Percentiles rank a stretch among this genome's conserved stretches.
Evolutionary conservation across 1,140 invertebrate genomes (phyloP).

Genomic region (Papilio dardanus): DNA sequence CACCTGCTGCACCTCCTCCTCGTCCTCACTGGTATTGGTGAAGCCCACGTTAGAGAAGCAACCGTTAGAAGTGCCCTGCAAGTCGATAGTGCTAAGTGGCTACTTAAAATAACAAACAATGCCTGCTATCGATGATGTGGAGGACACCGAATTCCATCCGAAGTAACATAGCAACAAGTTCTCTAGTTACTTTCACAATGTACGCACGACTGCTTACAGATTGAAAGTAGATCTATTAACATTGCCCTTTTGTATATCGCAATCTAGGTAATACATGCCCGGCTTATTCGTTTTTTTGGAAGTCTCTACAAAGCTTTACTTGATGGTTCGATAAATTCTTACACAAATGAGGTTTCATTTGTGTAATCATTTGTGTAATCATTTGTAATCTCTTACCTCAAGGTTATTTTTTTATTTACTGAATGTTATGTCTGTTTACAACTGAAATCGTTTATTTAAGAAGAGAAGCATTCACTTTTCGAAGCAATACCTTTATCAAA

Average conservation of each 20-base stretch:
- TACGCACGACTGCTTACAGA: constrained; percentile 13
- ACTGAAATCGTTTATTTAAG: not conserved
- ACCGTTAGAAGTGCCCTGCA: constrained; percentile 74
- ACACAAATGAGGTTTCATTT: no score
- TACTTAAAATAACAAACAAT: not conserved
- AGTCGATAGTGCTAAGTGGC: not conserved
- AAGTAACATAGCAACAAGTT: not conserved
- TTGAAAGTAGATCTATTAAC: constrained; percentile 4
- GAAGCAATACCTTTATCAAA: constrained; percentile 65
- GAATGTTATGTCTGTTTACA: not conserved
- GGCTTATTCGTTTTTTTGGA: not conserved
- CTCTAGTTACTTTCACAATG: not conserved
- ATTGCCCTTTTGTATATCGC: not conserved
- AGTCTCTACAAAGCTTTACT: not conserved
- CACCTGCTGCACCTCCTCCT: constrained; percentile 64
- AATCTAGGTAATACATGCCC: not conserved
- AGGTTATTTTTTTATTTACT: no score
- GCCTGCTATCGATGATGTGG: not conserved
- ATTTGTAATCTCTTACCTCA: no score
- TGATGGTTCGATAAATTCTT: not conserved
- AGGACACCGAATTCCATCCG: not conserved
- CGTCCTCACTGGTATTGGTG: constrained; percentile 55
- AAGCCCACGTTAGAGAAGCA: constrained; percentile 82
- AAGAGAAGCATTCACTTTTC: not conserved
- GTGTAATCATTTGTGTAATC: no score